Conservation (phyloP, 1,140 invertebrate genomes). For the Solenopsis fugax region DNA sequence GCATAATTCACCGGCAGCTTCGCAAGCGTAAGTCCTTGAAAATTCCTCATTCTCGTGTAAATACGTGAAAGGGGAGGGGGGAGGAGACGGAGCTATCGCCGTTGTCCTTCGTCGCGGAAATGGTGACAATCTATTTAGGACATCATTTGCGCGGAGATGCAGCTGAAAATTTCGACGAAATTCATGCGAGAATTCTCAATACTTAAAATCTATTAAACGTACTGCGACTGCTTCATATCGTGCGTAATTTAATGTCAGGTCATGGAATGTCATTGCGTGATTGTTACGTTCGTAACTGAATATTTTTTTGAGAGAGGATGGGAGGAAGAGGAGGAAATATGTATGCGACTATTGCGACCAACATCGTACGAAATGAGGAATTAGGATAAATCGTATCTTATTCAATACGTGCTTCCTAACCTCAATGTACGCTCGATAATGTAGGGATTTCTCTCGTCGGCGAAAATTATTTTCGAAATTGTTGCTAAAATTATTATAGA, state of each 20-base stretch:
- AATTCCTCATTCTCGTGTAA: background rate
- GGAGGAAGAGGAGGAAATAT: too few species aligned
- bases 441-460: background rate
- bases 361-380: background rate
- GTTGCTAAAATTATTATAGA: background rate
- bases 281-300: background rate
- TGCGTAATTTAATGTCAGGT: background rate
- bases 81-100: background rate
- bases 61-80: background rate
- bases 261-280: background rate
- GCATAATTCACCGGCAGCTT: background rate
- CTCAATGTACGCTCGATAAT: background rate
- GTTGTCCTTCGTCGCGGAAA: conserved; percentile 11
- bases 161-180: background rate
- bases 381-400: background rate
- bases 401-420: conserved; percentile 25
- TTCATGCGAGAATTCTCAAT: background rate
- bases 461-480: background rate
- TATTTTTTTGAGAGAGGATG: background rate
- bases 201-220: background rate
- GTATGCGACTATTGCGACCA: background rate
- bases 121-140: conserved; percentile 59
- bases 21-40: background rate
- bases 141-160: conserved; percentile 58
- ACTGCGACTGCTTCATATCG: background rate